Percentiles rank a stretch among this genome's conserved stretches.
These are phyloP conservation scores for Garra rufa DNA, from an alignment of 2,113 vertebrate genomes.

Conservation along the genomic window DNA sequence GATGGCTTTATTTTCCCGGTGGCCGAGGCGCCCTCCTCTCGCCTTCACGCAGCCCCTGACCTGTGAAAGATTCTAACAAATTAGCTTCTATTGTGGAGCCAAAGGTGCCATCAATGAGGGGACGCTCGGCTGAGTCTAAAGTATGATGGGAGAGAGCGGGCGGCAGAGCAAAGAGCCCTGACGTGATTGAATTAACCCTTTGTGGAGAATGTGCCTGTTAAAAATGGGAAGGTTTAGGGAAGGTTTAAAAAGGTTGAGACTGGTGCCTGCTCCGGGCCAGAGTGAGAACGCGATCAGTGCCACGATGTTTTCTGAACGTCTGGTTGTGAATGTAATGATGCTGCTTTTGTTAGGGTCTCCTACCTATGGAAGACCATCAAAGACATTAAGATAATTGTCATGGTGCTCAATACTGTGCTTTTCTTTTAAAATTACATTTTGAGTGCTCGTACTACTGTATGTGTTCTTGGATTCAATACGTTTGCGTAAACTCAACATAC, in stretches of 20 bases:
- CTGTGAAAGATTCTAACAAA: slow-evolving; percentile 99
- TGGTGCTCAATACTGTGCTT: slow-evolving; percentile 1
- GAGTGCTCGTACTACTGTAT: slow-evolving; percentile 1
- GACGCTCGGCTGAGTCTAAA: slow-evolving; percentile 95
- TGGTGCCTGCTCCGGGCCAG: slow-evolving; percentile 48
- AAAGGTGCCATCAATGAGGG: slow-evolving; percentile 99
- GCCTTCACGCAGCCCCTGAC: slow-evolving; percentile 93
- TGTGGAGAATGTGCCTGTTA: slow-evolving; percentile 76
- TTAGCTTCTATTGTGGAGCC: slow-evolving; percentile 99
- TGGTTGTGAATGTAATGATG: slow-evolving; percentile 14
- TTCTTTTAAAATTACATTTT: background rate
- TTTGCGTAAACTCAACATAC: background rate
- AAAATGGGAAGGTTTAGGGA: slow-evolving; percentile 55
- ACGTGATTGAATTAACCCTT: slow-evolving; percentile 98
- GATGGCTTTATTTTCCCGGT: slow-evolving; percentile 94
- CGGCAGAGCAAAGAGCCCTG: slow-evolving; percentile 88
- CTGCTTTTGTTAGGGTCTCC: slow-evolving; percentile 10
- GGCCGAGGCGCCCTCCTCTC: slow-evolving; percentile 85
- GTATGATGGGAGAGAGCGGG: slow-evolving; percentile 91
- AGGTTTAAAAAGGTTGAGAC: slow-evolving; percentile 57
- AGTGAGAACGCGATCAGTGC: slow-evolving; percentile 65
- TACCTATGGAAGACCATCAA: slow-evolving; percentile 13
- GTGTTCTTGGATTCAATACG: slow-evolving; percentile 1
- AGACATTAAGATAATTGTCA: slow-evolving; percentile 25
- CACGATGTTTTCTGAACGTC: slow-evolving; percentile 24